phyloP scores from a whole-genome alignment of 2,113 vertebrate species.

The Anolis carolinensis region DNA sequence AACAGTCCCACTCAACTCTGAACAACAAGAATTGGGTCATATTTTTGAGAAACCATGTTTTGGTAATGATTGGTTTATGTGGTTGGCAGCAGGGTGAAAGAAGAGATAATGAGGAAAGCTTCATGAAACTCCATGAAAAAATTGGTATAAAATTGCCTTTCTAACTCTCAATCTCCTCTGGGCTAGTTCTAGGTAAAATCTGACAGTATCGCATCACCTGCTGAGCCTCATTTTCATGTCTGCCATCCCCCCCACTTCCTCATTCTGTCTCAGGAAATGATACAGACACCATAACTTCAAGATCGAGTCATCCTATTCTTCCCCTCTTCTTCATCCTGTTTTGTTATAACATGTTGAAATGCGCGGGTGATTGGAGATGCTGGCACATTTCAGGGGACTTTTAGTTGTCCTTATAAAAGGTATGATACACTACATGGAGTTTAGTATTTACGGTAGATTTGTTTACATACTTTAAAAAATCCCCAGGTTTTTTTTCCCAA shows the following conservation, averaged over 20 bases:
- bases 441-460: neutral
- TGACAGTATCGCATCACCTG: neutral
- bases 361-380: neutral
- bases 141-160: neutral
- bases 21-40: neutral
- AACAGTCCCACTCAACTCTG: neutral
- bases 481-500: neutral
- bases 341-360: neutral
- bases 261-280: neutral
- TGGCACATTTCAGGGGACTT: neutral
- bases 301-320: neutral
- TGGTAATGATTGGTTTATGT: neutral
- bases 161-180: neutral
- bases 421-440: neutral
- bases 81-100: constrained; percentile 7
- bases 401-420: neutral
- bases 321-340: neutral
- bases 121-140: neutral
- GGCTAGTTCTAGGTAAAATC: neutral
- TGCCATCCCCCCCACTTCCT: neutral
- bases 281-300: neutral
- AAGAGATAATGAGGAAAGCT: rapidly evolving
- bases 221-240: neutral
- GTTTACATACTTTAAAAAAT: constrained; percentile 14
- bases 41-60: neutral